Conservation (phyloP, 1,140 invertebrate species). For the Brachionus plicatilis region DNA sequence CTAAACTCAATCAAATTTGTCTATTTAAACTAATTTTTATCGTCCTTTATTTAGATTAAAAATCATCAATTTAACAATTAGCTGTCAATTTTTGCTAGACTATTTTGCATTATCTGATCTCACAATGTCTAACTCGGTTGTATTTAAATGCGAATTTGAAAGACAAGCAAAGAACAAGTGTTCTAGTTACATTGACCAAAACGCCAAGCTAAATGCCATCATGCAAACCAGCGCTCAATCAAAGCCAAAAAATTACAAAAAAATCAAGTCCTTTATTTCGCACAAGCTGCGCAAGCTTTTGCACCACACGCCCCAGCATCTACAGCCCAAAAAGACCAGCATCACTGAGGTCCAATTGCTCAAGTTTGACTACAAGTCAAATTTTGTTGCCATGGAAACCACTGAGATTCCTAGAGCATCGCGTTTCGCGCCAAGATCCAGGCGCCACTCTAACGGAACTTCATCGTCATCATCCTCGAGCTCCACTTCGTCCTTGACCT, state of each 20-base stretch:
- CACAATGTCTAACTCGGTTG: conserved; percentile 18
- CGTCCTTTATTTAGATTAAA: conserved; percentile 23
- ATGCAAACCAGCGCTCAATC: background rate
- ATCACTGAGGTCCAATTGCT: background rate
- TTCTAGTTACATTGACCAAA: background rate
- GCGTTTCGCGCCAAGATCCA: background rate
- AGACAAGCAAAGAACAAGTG: background rate
- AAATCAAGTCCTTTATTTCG: background rate
- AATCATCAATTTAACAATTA: background rate
- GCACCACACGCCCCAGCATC: background rate
- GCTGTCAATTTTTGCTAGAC: background rate
- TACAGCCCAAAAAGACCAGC: background rate
- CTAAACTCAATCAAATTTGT: background rate
- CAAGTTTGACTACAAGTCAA: background rate
- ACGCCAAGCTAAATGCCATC: background rate
- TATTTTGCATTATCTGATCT: conserved; percentile 3
- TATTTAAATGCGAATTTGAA: conserved; percentile 27
- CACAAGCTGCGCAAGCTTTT: background rate
- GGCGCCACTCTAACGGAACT: background rate
- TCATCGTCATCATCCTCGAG: background rate
- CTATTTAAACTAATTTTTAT: background rate
- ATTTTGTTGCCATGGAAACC: background rate
- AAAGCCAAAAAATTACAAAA: conserved; percentile 13
- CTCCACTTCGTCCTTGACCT: background rate
- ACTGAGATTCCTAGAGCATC: background rate